Base-by-base conservation (phyloP, 2,113 vertebrate genomes). In the Solea solea region DNA sequence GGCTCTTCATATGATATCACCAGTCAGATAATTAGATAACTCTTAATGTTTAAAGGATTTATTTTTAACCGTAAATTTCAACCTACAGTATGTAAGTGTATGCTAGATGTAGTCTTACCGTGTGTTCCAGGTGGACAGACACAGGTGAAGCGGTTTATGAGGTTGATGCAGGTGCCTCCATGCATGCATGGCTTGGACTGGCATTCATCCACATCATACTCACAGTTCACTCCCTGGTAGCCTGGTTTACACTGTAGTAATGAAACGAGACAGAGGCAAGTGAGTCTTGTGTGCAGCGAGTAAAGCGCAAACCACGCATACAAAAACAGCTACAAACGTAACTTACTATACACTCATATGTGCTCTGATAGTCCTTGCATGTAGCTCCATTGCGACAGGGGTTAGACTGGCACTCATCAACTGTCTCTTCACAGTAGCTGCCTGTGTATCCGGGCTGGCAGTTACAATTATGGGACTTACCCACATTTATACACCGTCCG, bases 161-260 rank as follows among this genome's bases (percentile, higher is more conserved):
- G 95, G 91, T 98, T 96, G 58, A 98, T 92, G 41, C 97, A 98
- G 0, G 94, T 98, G 53, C 96, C 97, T 67, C 95, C 94, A 0
- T 97, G 93, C 77, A 93, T 93, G 87, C 96, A 97, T 2, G 95
- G 96, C 63, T 92, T 93, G 1, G 95, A 94, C 85, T 96, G 94
- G 84, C 96, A 97, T 69, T 97, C 96, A 7, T 97, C 92, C n/a
- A 97, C 95, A 60, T 97, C 94, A 34, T 96, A 97, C 51, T 97
- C 94, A 0, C 96, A 97, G 87, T 96, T 96, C 76, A 96, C 95
- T 12, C 96, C 96, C 90, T 97, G 95, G 84, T 93, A 97, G 0
- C 96, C 96, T 25, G 94, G 85, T 86, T 95, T 90, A 61, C 96
- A 97, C 96, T 97, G 82, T 1, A 15, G 28, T 54, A 55, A 14